These are phyloP conservation scores for Adelphocoris suturalis DNA, from an alignment of 2,888 invertebrate genomes.

Conservation along the genomic window DNA sequence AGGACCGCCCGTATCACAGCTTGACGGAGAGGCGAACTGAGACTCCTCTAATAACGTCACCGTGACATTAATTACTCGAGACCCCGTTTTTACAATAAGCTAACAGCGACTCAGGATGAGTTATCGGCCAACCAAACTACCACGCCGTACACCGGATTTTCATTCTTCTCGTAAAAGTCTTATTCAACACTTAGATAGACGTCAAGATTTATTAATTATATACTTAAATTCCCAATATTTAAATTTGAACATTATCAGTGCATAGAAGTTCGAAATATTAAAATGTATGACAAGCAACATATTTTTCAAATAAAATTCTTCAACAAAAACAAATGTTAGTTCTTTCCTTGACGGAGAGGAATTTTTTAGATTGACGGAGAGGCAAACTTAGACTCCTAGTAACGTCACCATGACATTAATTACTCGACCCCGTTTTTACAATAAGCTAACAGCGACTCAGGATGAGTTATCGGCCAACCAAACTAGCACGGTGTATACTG, in stretches of 20 bases:
- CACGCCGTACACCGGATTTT: not conserved
- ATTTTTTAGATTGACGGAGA: not conserved
- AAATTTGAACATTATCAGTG: too few species aligned
- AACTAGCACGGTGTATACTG: not conserved
- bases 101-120: not conserved
- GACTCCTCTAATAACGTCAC: not conserved
- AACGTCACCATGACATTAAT: constrained; percentile 28
- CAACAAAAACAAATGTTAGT: too few species aligned
- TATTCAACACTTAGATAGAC: too few species aligned
- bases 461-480: not conserved
- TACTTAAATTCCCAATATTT: too few species aligned
- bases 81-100: not conserved
- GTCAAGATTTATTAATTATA: too few species aligned
- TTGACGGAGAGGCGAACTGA: not conserved
- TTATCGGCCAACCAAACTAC: not conserved
- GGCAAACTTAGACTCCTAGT: not conserved
- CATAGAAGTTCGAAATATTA: too few species aligned
- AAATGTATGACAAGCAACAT: too few species aligned
- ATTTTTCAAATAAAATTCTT: too few species aligned
- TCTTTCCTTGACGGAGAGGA: too few species aligned
- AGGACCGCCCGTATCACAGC: not conserved
- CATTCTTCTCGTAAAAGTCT: too few species aligned
- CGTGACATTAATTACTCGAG: constrained; percentile 23
- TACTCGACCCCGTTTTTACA: not conserved
- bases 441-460: not conserved